Evolutionary conservation across 1,140 invertebrate species (phyloP).

Genomic region (Pseudoatta argentina): DNA sequence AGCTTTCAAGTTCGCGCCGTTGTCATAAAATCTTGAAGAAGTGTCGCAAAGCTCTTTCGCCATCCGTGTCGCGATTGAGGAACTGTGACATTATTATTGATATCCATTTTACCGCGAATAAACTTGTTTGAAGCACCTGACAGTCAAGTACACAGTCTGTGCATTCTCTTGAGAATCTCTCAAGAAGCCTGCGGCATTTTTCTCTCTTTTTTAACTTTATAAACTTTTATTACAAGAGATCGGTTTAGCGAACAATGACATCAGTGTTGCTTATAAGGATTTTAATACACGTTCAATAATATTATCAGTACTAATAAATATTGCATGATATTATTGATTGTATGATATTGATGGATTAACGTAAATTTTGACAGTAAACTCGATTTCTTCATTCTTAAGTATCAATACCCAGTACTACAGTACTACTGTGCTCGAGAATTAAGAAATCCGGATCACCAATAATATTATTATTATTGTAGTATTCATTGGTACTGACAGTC

Average conservation of each 20-base stretch:
- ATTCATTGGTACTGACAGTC: no score
- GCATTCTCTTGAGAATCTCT: slow-evolving; percentile 3
- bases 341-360: no score
- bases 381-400: no score
- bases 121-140: slow-evolving; percentile 37
- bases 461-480: no score
- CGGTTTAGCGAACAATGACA: background rate
- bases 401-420: no score
- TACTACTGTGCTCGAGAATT: no score
- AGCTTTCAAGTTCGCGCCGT: slow-evolving; percentile 19
- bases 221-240: slow-evolving; percentile 39
- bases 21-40: slow-evolving; percentile 39
- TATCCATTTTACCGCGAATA: background rate
- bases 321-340: no score
- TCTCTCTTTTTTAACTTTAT: background rate
- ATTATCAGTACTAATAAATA: no score
- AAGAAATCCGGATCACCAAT: no score
- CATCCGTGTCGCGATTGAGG: background rate
- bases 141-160: background rate
- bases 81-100: slow-evolving; percentile 57
- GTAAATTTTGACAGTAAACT: no score
- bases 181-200: background rate
- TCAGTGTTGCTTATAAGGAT: background rate
- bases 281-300: no score
- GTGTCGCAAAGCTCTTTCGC: background rate